phyloP scores from a whole-genome alignment of 1,140 invertebrate genomes.

The Drosophila lacteicornis region DNA sequence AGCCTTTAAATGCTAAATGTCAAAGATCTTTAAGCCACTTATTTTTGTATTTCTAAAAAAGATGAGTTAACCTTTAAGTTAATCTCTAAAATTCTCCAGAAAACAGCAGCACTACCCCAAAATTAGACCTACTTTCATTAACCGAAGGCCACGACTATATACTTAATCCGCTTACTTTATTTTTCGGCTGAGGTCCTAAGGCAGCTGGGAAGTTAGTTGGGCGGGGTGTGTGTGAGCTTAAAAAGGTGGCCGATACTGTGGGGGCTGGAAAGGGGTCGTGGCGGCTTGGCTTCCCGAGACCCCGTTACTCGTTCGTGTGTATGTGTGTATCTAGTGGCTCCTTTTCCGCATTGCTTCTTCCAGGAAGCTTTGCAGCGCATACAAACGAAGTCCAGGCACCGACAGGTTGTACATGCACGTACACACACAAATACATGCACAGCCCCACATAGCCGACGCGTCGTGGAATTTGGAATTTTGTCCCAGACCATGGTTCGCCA shows the following conservation, averaged over 20 bases:
- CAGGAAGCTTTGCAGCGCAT: conserved; percentile 23
- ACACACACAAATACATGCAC: conserved; percentile 9
- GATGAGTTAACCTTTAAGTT: too few relatives aligned
- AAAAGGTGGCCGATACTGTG: not conserved
- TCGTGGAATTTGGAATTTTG: conserved; percentile 69
- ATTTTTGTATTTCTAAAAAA: too few relatives aligned
- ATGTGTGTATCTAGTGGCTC: conserved; percentile 15
- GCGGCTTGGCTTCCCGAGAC: not conserved
- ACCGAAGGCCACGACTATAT: not conserved
- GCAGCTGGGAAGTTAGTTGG: not conserved
- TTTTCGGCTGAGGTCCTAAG: not conserved
- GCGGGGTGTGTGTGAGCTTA: not conserved
- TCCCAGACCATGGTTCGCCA: conserved; percentile 72
- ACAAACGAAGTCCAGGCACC: not conserved
- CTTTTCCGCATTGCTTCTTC: conserved; percentile 31
- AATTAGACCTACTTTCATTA: not conserved
- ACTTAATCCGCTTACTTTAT: not conserved
- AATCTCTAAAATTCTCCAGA: not conserved
- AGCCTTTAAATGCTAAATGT: too few relatives aligned
- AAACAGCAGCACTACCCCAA: not conserved
- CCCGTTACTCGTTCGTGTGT: conserved; percentile 15
- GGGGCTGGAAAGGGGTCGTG: not conserved
- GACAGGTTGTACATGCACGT: conserved; percentile 9
- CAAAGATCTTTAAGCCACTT: too few relatives aligned
- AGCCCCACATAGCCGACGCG: conserved; percentile 6